phyloP scores from a whole-genome alignment of 2,888 invertebrate genomes.

The Eupithecia subumbrata region DNA sequence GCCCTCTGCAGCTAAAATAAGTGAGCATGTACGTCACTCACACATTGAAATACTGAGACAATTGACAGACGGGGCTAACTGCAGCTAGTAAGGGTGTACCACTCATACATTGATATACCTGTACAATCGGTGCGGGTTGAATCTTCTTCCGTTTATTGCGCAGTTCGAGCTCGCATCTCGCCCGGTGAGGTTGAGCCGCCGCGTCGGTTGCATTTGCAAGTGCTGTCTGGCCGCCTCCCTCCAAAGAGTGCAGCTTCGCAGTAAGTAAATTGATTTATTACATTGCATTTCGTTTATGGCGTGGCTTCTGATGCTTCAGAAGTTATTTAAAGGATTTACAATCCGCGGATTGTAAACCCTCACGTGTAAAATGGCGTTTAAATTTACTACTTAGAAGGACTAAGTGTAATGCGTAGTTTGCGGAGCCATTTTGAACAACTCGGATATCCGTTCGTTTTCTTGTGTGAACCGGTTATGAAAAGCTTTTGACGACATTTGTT shows the following conservation, averaged over 20 bases:
- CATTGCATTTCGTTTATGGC: background rate
- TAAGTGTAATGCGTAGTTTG: background rate
- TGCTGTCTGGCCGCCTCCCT: background rate
- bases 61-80: no score
- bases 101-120: slow-evolving; percentile 17
- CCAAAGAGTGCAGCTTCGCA: slow-evolving; percentile 1
- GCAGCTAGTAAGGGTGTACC: background rate
- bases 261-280: slow-evolving; percentile 13
- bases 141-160: background rate
- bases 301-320: background rate
- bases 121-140: slow-evolving; percentile 14
- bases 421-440: background rate
- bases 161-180: slow-evolving; percentile 27
- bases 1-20: no score
- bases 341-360: no score
- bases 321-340: background rate
- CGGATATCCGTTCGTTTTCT: background rate
- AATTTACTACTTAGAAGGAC: background rate
- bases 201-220: background rate
- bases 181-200: background rate
- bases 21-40: no score
- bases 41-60: no score
- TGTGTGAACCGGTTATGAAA: background rate
- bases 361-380: background rate
- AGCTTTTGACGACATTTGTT: background rate